These are phyloP conservation scores for Barnardius zonarius DNA, from an alignment of 2,113 vertebrate genomes.

Conservation along the genomic window DNA sequence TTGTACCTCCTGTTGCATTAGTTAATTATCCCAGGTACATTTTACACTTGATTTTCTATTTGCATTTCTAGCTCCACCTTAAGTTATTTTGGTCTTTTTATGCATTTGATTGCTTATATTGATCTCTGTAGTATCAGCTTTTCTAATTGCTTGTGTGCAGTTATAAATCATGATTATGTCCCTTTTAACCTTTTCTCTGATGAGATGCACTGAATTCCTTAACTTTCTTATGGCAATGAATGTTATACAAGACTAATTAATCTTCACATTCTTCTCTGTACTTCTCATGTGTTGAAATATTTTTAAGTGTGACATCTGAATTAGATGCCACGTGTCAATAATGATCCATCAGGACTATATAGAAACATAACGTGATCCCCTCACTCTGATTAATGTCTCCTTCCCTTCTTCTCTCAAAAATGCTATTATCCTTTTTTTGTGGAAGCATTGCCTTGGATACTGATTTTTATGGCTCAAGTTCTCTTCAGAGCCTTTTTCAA, in stretches of 20 bases:
- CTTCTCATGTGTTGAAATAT: background rate
- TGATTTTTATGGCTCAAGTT: background rate
- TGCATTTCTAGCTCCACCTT: constrained; percentile 59
- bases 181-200: constrained; percentile 64
- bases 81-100: constrained; percentile 53
- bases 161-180: constrained; percentile 53
- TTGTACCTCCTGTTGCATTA: constrained; percentile 35
- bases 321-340: constrained; percentile 2
- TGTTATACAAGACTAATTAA: constrained; percentile 1
- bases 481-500: background rate
- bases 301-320: constrained; percentile 5
- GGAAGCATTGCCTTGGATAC: background rate
- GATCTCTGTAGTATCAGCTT: constrained; percentile 55
- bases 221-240: constrained; percentile 29
- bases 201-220: constrained; percentile 45
- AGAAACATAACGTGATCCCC: background rate
- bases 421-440: background rate
- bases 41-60: constrained; percentile 56
- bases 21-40: constrained; percentile 43
- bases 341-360: background rate
- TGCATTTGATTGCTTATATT: constrained; percentile 55
- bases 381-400: background rate
- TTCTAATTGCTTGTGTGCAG: constrained; percentile 43
- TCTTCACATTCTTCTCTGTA: background rate
- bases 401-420: background rate